Base-by-base conservation (phyloP, 2,888 invertebrate species). In the Drosophila melanosoma region DNA sequence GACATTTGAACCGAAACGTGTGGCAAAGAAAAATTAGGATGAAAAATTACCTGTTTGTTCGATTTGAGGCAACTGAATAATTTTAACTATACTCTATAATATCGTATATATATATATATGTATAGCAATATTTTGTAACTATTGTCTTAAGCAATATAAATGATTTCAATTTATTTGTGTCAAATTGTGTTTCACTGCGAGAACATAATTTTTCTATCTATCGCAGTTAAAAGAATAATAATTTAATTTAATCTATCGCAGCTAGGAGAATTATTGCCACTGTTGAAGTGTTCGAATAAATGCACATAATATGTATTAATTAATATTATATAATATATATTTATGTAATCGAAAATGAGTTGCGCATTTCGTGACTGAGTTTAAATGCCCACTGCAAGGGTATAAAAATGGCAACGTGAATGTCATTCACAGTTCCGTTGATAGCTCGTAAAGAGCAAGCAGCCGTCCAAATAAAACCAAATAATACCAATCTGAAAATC, bases 1-100 rank as follows among this genome's bases (percentile, higher is more conserved):
- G 84, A 87, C 84, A 87, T 82, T 83, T 83, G 78, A 87, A 74
- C 82, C 69, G 48, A 49, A 57, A 71, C 77, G 75, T 78, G 75
- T 42, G 62, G 15, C 48, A 48, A 35, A 29, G 29, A 17, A 42
- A 40, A n/a, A 23, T 1, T 5, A 45, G 1, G 6, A 56, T 7
- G 3, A 4, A n/a, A 69, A 66, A 58, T 51, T 58, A 69, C 65
- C 60, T 8, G 12, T 15, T 11, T 1, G 1, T 32, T n/a, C 5
- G 36, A 32, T 35, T n/a, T 36, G n/a, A 15, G 29, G 54, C 32
- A 29, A 1, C 6, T 0, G 1, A 6, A 29, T 29, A 29, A 29
- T 29, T 15, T 7, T 8, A 15, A 45, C 20, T 20, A 3, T 20
- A 3, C 0, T 7, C 7, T 12, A 1, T 3, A 20, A 7, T 12